Evolutionary conservation across 1,140 invertebrate genomes (phyloP), one percentile per base, ranked within the genome.

Genomic region (Calliopsis andreniformis): DNA sequence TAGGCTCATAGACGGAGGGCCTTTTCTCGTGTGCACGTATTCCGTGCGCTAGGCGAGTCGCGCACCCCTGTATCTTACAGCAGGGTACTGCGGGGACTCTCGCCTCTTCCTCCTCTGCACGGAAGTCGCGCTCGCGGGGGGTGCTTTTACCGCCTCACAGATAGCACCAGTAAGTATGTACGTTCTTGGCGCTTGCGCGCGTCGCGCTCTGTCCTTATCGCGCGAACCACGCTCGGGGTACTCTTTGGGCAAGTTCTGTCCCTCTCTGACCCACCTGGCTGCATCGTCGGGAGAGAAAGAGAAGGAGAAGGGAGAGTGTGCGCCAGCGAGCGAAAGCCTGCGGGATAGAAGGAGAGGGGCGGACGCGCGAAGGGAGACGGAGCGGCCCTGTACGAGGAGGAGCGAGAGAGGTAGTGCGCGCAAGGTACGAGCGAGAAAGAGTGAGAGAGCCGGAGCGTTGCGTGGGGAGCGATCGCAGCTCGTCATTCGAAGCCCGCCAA

Each of bases 401-500:
- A 7, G 35, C 35, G 55, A 80, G 35, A 66, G 78, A 80, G 64
- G 59, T 77, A 55, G 73, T 47, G 69, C 45, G 80, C 66, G 79
- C 51, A 72, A 61, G 66, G 75, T 63, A 76, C 68, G 76, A 71
- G 58, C 49, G 73, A 80, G 76, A 76, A 76, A 18, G 73, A 79
- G 81, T 43, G 75, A 84, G 79, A 75, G 79, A 76, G 79, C 68
- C 75, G 83, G 71, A 76, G 73, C 43, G 78, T 75, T 81, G 85
- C 77, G 85, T 87, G 86, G 85, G 80, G 80, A 87, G 78, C 76
- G 85, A 89, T 82, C 84, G 79, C 81, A 80, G 82, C 82, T 83
- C 88, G 85, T 91, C 90, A 91, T 91, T 91, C 89, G 88, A 91
- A 91, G 90, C 90, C 90, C 90, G 90, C 89, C 89, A 91, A 90